Base-by-base conservation (phyloP, 2,888 invertebrate species). In the Nematopogon swammerdamellus region DNA sequence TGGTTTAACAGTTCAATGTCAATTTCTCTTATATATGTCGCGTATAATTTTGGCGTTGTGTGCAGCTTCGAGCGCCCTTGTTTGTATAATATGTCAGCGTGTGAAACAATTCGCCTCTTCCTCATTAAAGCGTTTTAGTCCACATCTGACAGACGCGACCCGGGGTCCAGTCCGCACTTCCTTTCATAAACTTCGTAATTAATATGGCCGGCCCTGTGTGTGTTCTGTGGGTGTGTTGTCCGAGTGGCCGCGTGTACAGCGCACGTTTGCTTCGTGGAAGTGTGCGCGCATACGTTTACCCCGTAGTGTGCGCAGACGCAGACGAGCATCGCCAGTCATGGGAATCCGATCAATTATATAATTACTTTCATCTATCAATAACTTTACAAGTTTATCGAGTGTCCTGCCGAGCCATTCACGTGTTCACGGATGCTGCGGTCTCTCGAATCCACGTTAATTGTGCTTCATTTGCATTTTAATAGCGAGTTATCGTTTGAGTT, bases 101-200 rank as follows among this genome's bases (percentile, higher is more conserved):
- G 36, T 25, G 25, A 17, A 14, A 47, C 18, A 47, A 48, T 77
- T 76, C 66, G 59, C 44, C 61, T 70, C 76, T 63, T 79, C 79
- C 79, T 79, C 75, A 79, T 79, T 79, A 79, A 58, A 54, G 65
- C 62, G 55, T 69, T 70, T 70, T 67, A 67, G 64, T 47, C 18
- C 45, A 45, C 3, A 54, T 19, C 44, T 46, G 17, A n/a, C 42
- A 19, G 45, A n/a, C n/a, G n/a, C n/a, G n/a, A n/a, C n/a, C n/a
- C 20, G 44, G 18, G 4, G 19, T 44, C 18, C 44, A 44, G 44
- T 18, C 47, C 59, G 60, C 60, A 68, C 73, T 68, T 76, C 77
- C 76, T 72, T 61, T 65, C 61, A 63, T 67, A 63, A 64, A 64
- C 61, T 59, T 51, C 16, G 49, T 53, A 52, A 55, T 63, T 55